Evolutionary conservation across 2,797 vertebrate species (phyloP), one percentile per base, ranked within the genome.

Genomic region (Sebastes alutus): DNA sequence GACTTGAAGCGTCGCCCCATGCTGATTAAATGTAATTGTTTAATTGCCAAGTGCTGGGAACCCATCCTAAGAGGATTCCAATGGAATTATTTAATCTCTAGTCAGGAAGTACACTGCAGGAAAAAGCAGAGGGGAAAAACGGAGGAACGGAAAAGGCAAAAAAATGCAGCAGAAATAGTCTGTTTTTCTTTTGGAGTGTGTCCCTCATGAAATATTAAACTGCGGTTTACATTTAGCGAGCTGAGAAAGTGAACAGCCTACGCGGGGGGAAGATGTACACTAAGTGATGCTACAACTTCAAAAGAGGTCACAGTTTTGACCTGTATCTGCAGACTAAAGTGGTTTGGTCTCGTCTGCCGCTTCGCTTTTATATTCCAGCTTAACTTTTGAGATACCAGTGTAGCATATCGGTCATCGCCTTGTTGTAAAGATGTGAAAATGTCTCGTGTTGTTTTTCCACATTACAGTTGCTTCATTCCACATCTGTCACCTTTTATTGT

Each of bases 1-100:
- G 93, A 95, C 94, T 95, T 93, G 91, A 95, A 92, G 93, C 94
- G 93, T 94, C 88, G 93, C 93, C 95, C 95, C 94, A 94, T 94
- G 92, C 94, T 96, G 95, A 95, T 96, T 95, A 95, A 95, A 95
- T 95, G 92, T 95, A 96, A 96, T 96, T 95, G 93, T 95, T 95
- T 96, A 96, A 96, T 95, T 95, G 94, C 93, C 94, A 94, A 95
- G 95, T 94, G 94, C 94, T 94, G 93, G 93, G 94, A 95, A 94
- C 91, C 88, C 93, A 95, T 95, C 94, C 94, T 94, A 92, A 88
- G 94, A 95, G 96, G 93, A 95, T 95, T 95, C 93, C 90, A 94
- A 93, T 92, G 92, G 94, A 95, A 95, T 95, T 95, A 94, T 96
- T 96, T 95, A 95, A 96, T 94, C 93, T 95, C 92, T 94, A 94